Evolutionary conservation across 2,797 vertebrate species (phyloP), one percentile per base, ranked within the genome.

Genomic region (Falco naumanni): DNA sequence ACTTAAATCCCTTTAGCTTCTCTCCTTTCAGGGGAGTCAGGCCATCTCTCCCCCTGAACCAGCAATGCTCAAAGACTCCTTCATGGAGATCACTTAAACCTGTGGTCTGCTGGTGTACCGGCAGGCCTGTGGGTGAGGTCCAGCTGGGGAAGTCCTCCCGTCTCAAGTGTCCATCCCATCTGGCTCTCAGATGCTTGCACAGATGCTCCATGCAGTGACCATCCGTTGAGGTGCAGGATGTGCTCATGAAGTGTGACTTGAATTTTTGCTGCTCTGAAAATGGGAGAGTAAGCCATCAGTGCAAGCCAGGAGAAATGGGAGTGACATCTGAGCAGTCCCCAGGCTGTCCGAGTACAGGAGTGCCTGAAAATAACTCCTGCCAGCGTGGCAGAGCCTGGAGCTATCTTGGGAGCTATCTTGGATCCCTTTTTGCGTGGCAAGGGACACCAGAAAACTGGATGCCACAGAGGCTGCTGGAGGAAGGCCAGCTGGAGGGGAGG

Each of bases 171-270:
- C 39, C 22, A 15, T 41, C 14, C 37, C 19, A 7, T 50, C 31
- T n/a, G 50, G 51, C 31, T 39, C 53, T 24, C 13, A 4, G n/a
- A 28, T 70, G 11, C 41, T n/a, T 61, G 48, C 39, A n/a, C 11
- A 22, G 63, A 5, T 51, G 29, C 47, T 81, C 26, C 1, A 1
- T 28, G 45, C 69, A 0, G 0, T 22, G 45, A 37, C n/a, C 18
- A 29, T 65, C 53, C 1, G 1, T 37, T 41, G 61, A 33, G 34
- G 2, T 48, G 37, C 0, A 6, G 39, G 68, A 69, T 8, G 45
- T 13, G 12, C 26, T 33, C 0, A 0, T 16, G 20, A 68, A 79
- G 10, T 0, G 0, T 15, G 13, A 16, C 71, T 25, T 43, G 63
- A 45, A 26, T 63, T 77, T 56, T 50, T 3, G 1, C 41, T 34